Evolutionary conservation across 2,888 invertebrate species (phyloP), one percentile per base, ranked within the genome.

Genomic region (Aporophyla lueneburgensis): DNA sequence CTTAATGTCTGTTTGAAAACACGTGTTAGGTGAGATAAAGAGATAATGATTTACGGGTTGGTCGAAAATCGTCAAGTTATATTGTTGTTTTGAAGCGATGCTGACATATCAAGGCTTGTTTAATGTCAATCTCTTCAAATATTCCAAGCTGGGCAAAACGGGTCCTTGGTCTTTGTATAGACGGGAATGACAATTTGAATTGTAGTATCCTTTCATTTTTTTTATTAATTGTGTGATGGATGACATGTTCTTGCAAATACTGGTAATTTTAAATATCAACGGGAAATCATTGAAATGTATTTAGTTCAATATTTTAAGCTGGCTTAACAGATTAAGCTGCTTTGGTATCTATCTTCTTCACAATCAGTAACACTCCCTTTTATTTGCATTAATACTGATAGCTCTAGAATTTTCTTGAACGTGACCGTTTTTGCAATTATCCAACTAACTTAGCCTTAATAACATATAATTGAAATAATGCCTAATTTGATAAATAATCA

Each of bases 391-490:
- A 3, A n/a, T 43, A 56, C 46, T 53, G 58, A 65, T 61, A 54
- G 21, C 2, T 24, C 2, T 24, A 12, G 12, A 40, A 6, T 56
- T 69, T 51, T 51, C 67, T 69, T 82, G 83, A 84, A 84, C 84
- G 82, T 84, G 78, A 58, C 78, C 75, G 58, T 75, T 73, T 71
- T 61, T 71, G 51, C 72, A 53, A 62, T 53, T 14, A 27, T 19
- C 16, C 7, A 68, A n/a, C 49, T 33, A n/a, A 14, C 58, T 65
- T 71, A 74, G 10, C 2, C 1, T 83, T 79, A 33, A 33, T 33
- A 33, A 33, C 33, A 33, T 33, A 33, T 3, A 33, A 33, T 33
- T 33, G 1, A n/a, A n/a, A n/a, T n/a, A 16, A 72, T 33, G 14
- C 19, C 21, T 33, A 33, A 19, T 53, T 43, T 51, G 5, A 27